These are phyloP conservation scores for Oreochromis mossambicus DNA, from an alignment of 2,797 vertebrate genomes.

Conservation along the genomic window DNA sequence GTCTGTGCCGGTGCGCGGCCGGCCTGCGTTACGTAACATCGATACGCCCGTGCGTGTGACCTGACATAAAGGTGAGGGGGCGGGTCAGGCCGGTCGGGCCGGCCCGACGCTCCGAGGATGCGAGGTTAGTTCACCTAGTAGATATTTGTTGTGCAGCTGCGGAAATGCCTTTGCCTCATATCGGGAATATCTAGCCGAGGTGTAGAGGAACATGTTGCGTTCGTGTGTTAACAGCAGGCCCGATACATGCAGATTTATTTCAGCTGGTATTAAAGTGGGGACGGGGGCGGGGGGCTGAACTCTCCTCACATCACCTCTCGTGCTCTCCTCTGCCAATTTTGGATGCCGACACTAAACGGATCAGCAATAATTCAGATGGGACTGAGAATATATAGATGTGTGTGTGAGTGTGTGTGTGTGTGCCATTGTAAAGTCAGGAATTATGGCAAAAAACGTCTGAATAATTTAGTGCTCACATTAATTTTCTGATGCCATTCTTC, in stretches of 20 bases:
- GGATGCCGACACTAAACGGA: constrained; percentile 76
- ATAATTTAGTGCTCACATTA: constrained; percentile 77
- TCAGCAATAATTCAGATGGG: constrained; percentile 72
- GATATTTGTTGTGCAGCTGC: constrained; percentile 74
- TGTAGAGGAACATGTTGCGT: constrained; percentile 76
- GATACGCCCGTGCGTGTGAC: not conserved
- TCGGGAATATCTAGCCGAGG: constrained; percentile 79
- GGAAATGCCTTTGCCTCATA: constrained; percentile 65
- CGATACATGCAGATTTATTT: constrained; percentile 79
- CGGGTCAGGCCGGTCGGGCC: not conserved
- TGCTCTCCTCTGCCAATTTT: constrained; percentile 42
- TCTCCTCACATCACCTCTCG: not conserved
- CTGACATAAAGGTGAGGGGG: not conserved
- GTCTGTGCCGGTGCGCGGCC: not conserved
- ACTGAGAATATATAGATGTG: constrained; percentile 69
- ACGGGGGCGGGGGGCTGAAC: constrained; percentile 55
- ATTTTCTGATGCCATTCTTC: constrained; percentile 76
- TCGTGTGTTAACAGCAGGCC: constrained; percentile 75
- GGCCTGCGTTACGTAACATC: not conserved
- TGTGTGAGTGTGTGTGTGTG: constrained; percentile 18
- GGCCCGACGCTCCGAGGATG: not conserved
- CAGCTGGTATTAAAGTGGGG: constrained; percentile 83
- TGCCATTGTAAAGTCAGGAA: constrained; percentile 67
- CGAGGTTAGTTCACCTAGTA: constrained; percentile 73
- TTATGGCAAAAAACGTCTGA: constrained; percentile 69